Evolutionary conservation across 1,140 invertebrate species (phyloP).

Genomic region (Holotrichia oblita): DNA sequence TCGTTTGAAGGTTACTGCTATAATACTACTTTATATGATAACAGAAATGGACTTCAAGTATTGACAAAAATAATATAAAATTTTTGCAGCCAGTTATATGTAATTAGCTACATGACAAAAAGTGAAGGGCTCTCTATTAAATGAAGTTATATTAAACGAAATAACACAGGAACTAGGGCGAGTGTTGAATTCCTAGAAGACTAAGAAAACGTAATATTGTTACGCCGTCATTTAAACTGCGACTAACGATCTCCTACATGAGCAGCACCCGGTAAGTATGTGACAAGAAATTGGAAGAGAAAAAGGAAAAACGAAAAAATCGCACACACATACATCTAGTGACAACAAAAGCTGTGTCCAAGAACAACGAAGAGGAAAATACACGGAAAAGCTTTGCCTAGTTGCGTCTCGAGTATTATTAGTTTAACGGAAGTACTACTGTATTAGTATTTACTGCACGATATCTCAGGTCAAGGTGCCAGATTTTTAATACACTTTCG

Average conservation of each 20-base stretch:
- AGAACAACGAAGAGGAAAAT: not conserved
- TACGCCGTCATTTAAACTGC: conserved; percentile 8
- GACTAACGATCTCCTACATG: conserved; percentile 9
- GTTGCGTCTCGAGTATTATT: not conserved
- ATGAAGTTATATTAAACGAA: conserved; percentile 17
- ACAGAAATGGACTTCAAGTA: too few species aligned
- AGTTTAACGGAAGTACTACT: not conserved
- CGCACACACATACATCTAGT: not conserved
- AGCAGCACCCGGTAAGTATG: not conserved
- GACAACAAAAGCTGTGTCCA: not conserved
- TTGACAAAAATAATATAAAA: too few species aligned
- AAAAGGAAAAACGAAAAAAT: not conserved
- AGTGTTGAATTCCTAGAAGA: not conserved
- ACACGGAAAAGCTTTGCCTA: not conserved
- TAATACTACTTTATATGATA: too few species aligned
- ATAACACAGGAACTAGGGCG: not conserved
- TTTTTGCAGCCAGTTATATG: too few species aligned
- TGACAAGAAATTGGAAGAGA: conserved; percentile 5
- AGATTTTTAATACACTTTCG: not conserved
- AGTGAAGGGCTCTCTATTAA: not conserved
- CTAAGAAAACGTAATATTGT: not conserved
- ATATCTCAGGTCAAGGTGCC: not conserved
- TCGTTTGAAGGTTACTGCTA: too few species aligned
- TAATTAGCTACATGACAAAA: not conserved
- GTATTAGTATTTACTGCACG: conserved; percentile 11